phyloP scores from a whole-genome alignment of 2,113 vertebrate genomes.

The Peromyscus leucopus region DNA sequence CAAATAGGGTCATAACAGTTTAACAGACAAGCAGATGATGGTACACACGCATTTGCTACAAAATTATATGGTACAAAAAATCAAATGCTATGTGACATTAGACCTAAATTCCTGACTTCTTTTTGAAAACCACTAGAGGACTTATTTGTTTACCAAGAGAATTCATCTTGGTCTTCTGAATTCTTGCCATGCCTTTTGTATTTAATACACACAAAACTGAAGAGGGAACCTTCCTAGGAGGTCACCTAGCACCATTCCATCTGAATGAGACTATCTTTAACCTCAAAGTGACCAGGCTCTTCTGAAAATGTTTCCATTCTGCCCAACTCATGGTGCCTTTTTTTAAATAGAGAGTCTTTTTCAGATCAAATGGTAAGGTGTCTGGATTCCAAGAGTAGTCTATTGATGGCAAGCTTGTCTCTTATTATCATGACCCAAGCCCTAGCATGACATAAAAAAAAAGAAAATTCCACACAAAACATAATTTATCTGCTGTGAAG shows the following conservation, averaged over 20 bases:
- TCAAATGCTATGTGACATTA: background rate
- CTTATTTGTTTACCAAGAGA: slow-evolving; percentile 20
- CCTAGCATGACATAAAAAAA: background rate
- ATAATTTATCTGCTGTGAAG: background rate
- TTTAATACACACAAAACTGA: background rate
- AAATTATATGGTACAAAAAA: background rate
- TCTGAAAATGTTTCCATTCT: background rate
- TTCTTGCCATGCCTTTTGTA: background rate
- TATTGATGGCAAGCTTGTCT: background rate
- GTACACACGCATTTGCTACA: background rate
- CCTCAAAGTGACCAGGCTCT: background rate
- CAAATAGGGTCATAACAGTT: background rate
- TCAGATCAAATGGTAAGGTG: background rate
- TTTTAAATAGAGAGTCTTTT: background rate
- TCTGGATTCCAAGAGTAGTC: background rate
- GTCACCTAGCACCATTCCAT: background rate
- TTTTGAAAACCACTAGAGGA: slow-evolving; percentile 4
- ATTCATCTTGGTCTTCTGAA: background rate
- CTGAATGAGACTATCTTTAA: background rate
- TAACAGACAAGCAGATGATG: background rate
- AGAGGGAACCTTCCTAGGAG: background rate
- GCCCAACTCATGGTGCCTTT: background rate
- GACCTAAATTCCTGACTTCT: background rate
- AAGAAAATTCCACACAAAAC: background rate
- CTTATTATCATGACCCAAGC: background rate